Conservation (phyloP, 2,888 invertebrate genomes). For the Lithophane semibrunnea region DNA sequence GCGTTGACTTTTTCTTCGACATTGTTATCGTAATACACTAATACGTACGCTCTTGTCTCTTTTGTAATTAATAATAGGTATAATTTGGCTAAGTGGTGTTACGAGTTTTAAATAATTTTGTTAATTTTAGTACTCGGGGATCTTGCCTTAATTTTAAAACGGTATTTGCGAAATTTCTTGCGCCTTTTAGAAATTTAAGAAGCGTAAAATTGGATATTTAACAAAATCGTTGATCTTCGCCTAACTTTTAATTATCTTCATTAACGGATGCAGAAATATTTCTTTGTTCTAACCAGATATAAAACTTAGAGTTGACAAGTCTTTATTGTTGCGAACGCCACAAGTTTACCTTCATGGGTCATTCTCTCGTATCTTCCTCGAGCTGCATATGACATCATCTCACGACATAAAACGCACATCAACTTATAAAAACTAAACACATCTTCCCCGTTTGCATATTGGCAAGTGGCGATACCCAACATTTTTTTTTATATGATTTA, state of each 20-base stretch:
- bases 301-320: not conserved
- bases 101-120: not conserved
- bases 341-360: constrained; percentile 47
- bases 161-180: not conserved
- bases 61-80: constrained; percentile 19
- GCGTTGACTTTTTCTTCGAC: constrained; percentile 69
- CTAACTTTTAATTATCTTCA: not conserved
- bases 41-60: constrained; percentile 45
- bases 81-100: not conserved
- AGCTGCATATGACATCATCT: constrained; percentile 36
- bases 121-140: not conserved
- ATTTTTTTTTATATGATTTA: not conserved
- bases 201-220: not conserved
- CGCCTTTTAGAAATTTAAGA: not conserved
- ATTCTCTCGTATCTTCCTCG: constrained; percentile 42
- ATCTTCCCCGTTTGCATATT: not conserved
- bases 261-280: not conserved
- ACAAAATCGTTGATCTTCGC: not conserved
- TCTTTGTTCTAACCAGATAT: not conserved
- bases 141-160: not conserved
- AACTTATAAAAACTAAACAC: not conserved
- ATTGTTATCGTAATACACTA: constrained; percentile 66
- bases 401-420: constrained; percentile 19
- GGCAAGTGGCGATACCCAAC: not conserved
- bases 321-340: constrained; percentile 13